Conservation (phyloP, 2,888 invertebrate genomes). For the Leptothorax acervorum region DNA sequence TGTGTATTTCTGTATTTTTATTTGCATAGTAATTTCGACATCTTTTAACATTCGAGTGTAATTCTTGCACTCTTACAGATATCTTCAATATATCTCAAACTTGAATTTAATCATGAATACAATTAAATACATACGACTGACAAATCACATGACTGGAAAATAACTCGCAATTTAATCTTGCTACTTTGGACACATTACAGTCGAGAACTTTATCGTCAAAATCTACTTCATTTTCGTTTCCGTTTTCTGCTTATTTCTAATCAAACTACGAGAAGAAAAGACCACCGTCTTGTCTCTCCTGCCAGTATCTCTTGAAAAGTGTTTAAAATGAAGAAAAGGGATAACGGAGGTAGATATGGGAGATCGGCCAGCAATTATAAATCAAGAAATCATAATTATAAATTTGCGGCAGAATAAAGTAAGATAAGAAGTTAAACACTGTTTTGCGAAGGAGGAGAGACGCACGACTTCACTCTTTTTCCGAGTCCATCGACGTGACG, state of each 20-base stretch:
- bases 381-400: not conserved
- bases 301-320: not conserved
- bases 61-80: not conserved
- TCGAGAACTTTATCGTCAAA: not conserved
- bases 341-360: not conserved
- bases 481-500: slow-evolving; percentile 10
- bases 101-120: not conserved
- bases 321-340: not conserved
- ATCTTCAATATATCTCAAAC: not conserved
- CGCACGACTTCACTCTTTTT: not conserved
- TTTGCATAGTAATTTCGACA: no score
- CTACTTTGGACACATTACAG: no score
- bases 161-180: not conserved
- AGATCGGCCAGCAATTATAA: not conserved
- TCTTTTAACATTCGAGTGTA: not conserved
- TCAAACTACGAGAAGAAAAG: not conserved
- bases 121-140: not conserved
- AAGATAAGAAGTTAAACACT: not conserved
- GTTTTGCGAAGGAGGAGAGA: not conserved
- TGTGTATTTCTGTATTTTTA: not conserved
- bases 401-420: not conserved
- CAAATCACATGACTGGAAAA: not conserved
- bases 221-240: not conserved
- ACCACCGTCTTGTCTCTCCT: not conserved
- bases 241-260: not conserved